Conservation (phyloP, 2,888 invertebrate genomes). For the Lasioglossum vierecki region DNA sequence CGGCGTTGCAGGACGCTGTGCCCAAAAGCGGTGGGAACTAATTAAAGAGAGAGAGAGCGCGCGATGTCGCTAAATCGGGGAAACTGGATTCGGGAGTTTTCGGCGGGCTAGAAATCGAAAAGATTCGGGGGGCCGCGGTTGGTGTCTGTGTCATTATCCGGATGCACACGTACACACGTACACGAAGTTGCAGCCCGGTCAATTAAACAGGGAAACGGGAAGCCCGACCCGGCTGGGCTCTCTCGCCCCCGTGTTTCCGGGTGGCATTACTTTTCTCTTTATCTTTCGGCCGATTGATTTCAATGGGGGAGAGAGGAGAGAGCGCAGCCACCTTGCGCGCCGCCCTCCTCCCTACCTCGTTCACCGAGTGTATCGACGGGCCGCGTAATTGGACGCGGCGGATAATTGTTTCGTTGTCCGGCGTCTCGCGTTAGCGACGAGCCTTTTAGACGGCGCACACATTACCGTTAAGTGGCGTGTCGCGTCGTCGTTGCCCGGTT, state of each 20-base stretch:
- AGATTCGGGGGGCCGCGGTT: background rate
- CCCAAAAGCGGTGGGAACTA: background rate
- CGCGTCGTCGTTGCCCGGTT: constrained; percentile 48
- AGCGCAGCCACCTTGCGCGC: constrained; percentile 42
- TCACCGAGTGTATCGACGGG: constrained; percentile 57
- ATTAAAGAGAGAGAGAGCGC: background rate
- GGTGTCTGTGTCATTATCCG: constrained; percentile 10
- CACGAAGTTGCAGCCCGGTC: constrained; percentile 40
- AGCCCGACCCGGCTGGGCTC: background rate
- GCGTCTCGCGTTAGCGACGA: constrained; percentile 49
- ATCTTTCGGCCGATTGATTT: constrained; percentile 53
- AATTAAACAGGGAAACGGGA: constrained; percentile 67
- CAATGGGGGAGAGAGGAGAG: constrained; percentile 27
- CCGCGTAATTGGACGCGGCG: constrained; percentile 62
- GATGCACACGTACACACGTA: background rate
- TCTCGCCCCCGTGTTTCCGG: constrained; percentile 40
- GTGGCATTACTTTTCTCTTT: constrained; percentile 50
- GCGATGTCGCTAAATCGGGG: background rate
- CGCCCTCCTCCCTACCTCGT: background rate
- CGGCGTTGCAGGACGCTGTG: background rate
- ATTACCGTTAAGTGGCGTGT: constrained; percentile 60
- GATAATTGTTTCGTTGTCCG: constrained; percentile 62
- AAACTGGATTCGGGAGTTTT: background rate
- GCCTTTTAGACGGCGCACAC: constrained; percentile 56
- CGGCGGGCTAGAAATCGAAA: constrained; percentile 7